Evolutionary conservation across 2,797 vertebrate genomes (phyloP), one percentile per base, ranked within the genome.

Genomic region (Acanthornis magna): DNA sequence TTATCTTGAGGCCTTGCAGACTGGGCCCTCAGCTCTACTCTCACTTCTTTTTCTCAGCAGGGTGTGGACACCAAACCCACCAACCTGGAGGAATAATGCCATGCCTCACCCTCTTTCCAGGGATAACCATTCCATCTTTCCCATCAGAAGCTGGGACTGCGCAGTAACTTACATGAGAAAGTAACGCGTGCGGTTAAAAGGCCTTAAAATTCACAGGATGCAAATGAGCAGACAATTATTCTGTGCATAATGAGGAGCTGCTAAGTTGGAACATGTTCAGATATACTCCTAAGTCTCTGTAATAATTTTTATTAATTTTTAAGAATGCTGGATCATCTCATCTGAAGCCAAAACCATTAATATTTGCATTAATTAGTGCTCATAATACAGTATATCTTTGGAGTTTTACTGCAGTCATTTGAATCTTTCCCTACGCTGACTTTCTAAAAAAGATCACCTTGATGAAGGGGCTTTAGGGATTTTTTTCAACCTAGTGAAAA

Each of bases 271-370:
- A 91, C 77, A 82, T 57, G 92, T 94, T 93, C 94, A 96, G 90
- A 74, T 73, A 85, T 47, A 71, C 67, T 75, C 18, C 2, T 84
- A 93, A 94, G 76, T 68, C 77, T 88, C 72, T 85, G 57, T 54
- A 89, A 94, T 85, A 1, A 5, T 68, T 91, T 96, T 91, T 93
- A 95, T 96, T 95, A 85, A 88, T 95, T 97, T 96, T 97, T 78
- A 94, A 97, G 91, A 96, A 91, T 86, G 53, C 66, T 81, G 53
- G 75, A 95, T 97, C 94, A 91, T 92, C 80, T 93, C 72, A 68
- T 81, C 84, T 94, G 80, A 66, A 91, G 86, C 91, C 84, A 95
- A 91, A 97, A 91, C 8, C 70, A 87, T 88, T 85, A 95, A 91
- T 90, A 82, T 47, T 86, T 83, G 54, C 61, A 94, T 91, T 96